A percentile compares a stretch with the other conserved stretches of the same genome.
Evolutionary conservation across 2,113 vertebrate species (phyloP).

Genomic region (Candoia aspera): DNA sequence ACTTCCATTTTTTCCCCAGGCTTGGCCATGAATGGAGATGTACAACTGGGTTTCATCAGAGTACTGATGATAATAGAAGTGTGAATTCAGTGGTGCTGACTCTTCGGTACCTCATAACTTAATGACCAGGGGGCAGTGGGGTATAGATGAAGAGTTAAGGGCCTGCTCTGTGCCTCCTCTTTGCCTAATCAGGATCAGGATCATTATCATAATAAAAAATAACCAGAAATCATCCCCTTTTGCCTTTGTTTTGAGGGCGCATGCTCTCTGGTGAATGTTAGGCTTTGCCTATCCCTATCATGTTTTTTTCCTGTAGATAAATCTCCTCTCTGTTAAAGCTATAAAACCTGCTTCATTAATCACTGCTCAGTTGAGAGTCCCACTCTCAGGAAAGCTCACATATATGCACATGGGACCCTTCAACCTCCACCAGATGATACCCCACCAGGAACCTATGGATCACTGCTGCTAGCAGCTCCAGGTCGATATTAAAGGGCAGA

Average conservation of each 20-base stretch:
- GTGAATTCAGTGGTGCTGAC: background rate
- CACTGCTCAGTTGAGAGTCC: background rate
- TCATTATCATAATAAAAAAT: background rate
- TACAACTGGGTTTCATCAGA: background rate
- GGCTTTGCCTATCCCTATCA: background rate
- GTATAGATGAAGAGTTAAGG: background rate
- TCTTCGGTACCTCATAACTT: background rate
- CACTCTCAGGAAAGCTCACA: background rate
- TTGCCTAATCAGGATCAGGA: background rate
- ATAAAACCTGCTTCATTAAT: background rate
- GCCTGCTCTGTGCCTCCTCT: background rate
- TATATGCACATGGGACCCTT: background rate
- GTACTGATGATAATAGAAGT: background rate
- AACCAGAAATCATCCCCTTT: background rate
- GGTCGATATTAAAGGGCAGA: background rate
- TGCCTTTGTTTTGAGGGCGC: background rate
- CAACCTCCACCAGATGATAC: background rate
- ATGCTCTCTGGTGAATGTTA: background rate
- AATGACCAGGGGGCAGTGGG: background rate
- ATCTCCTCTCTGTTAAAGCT: background rate
- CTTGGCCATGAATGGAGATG: background rate
- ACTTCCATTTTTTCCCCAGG: background rate
- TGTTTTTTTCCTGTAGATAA: background rate
- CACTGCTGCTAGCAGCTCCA: background rate
- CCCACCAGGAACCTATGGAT: background rate